A percentile compares a stretch with the other conserved stretches of the same genome.
phyloP scores from a whole-genome alignment of 2,797 vertebrate genomes.

The Ceyx erithaca region DNA sequence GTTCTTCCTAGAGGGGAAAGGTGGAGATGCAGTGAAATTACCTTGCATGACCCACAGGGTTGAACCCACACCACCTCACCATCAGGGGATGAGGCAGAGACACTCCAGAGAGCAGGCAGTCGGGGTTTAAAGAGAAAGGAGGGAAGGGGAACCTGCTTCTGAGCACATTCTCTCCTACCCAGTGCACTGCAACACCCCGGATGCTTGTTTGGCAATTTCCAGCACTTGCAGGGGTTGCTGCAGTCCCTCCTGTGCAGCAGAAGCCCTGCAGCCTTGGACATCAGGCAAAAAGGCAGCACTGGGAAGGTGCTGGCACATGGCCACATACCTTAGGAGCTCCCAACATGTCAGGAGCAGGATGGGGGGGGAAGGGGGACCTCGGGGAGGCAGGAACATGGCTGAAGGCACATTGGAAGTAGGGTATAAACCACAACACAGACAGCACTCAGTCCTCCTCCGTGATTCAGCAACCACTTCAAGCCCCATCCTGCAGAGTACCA shows the following conservation, averaged over 20 bases:
- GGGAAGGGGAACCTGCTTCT: background rate
- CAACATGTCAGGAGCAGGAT: background rate
- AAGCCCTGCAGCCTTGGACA: background rate
- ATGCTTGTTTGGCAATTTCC: background rate
- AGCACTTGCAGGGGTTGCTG: background rate
- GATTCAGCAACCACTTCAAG: slow-evolving; percentile 42
- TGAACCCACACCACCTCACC: background rate
- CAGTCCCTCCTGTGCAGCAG: background rate
- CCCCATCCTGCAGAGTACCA: background rate
- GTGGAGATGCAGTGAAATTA: background rate
- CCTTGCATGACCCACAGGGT: slow-evolving; percentile 19
- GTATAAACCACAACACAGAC: slow-evolving; percentile 11
- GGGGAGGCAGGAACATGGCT: background rate
- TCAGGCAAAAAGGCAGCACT: background rate
- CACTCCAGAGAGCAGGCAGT: background rate
- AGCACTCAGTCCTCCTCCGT: background rate
- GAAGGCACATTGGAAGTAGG: background rate
- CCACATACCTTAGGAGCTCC: background rate
- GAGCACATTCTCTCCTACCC: background rate
- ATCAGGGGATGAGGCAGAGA: background rate
- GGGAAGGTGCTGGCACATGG: background rate
- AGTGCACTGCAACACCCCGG: background rate
- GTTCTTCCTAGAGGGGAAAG: background rate
- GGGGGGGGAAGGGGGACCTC: background rate
- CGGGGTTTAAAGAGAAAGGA: background rate